A percentile compares a stretch with the other conserved stretches of the same genome.
Conservation (phyloP, 2,888 invertebrate genomes). For the Cephus pygmeus region DNA sequence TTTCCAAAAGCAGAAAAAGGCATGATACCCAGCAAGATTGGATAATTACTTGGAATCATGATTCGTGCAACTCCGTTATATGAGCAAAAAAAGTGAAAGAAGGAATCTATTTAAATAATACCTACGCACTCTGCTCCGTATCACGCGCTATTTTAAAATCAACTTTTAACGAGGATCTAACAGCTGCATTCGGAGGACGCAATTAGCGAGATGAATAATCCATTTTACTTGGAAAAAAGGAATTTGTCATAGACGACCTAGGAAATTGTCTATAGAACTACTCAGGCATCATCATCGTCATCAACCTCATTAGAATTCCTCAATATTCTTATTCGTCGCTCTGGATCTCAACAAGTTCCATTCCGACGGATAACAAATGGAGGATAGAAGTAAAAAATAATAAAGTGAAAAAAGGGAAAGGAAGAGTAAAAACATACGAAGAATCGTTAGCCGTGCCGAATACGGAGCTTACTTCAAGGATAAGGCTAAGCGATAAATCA, state of each 20-base stretch:
- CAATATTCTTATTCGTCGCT: background rate
- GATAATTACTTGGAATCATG: background rate
- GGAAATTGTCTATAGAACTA: background rate
- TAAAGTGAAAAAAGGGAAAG: background rate
- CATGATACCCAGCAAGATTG: background rate
- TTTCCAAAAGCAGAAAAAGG: slow-evolving; percentile 27
- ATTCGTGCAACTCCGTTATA: background rate
- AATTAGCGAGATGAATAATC: slow-evolving; percentile 1
- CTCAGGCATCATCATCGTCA: background rate
- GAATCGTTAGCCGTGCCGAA: background rate
- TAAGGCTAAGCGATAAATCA: slow-evolving; percentile 24
- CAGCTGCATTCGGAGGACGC: background rate
- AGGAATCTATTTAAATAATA: background rate
- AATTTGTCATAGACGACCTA: background rate
- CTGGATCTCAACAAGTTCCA: background rate
- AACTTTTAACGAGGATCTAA: background rate
- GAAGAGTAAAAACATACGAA: background rate
- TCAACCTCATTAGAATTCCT: slow-evolving; percentile 3
- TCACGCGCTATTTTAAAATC: background rate
- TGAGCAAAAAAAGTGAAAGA: background rate
- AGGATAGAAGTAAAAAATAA: background rate
- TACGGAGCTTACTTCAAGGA: slow-evolving; percentile 31
- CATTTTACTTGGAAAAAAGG: background rate
- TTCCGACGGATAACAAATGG: background rate
- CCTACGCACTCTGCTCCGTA: background rate